Evolutionary conservation across 2,888 invertebrate genomes (phyloP).

Genomic region (Hemistola chrysoprasaria): DNA sequence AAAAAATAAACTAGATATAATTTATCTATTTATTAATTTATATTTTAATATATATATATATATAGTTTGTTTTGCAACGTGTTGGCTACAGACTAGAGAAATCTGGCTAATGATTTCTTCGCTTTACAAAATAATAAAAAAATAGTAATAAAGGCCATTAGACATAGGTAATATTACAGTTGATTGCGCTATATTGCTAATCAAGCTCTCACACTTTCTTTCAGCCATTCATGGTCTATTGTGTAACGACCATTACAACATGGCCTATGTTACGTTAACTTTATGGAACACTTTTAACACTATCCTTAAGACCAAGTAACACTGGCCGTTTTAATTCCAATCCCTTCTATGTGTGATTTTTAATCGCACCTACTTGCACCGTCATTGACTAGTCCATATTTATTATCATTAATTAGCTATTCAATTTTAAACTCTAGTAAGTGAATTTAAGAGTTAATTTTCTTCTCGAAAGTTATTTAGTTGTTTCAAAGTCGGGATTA

Average conservation of each 20-base stretch:
- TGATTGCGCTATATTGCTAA: constrained; percentile 27
- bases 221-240: constrained; percentile 32
- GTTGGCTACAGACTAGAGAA: too few species aligned
- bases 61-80: too few species aligned
- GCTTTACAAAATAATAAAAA: constrained; percentile 15
- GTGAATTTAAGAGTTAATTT: constrained; percentile 1
- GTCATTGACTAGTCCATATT: constrained; percentile 41
- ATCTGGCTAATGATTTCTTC: constrained; percentile 4
- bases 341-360: constrained; percentile 46
- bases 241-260: constrained; percentile 30
- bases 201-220: constrained; percentile 39
- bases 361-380: constrained; percentile 46
- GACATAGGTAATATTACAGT: constrained; percentile 23
- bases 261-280: constrained; percentile 14
- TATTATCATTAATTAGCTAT: constrained; percentile 12
- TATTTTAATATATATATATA: too few species aligned
- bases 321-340: constrained; percentile 24
- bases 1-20: too few species aligned
- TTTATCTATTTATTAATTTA: too few species aligned
- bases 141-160: constrained; percentile 14
- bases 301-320: constrained; percentile 30
- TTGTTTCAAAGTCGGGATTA: constrained; percentile 32
- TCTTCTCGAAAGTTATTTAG: constrained; percentile 4
- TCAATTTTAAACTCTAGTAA: background rate
- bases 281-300: too few species aligned